Conservation (phyloP, 2,888 invertebrate genomes). For the Neria commutata region DNA sequence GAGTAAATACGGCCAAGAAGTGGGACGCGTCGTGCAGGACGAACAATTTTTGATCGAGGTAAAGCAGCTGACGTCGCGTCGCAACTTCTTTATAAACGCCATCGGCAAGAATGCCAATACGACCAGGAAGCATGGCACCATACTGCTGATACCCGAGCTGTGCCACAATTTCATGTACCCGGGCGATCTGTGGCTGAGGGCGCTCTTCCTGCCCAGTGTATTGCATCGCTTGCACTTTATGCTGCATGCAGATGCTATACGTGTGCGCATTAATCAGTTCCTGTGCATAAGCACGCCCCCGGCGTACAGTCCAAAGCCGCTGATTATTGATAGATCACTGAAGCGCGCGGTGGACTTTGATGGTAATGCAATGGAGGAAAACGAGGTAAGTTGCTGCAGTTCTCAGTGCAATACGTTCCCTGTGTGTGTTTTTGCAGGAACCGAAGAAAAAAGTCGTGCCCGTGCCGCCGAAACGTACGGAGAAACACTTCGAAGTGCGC, state of each 20-base stretch:
- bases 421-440: conserved; percentile 32
- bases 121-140: conserved; percentile 58
- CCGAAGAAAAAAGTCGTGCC: conserved; percentile 42
- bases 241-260: conserved; percentile 55
- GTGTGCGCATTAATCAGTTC: conserved; percentile 57
- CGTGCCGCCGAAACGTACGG: conserved; percentile 31
- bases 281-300: conserved; percentile 38
- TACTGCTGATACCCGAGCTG: conserved; percentile 86
- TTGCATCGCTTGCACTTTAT: conserved; percentile 70
- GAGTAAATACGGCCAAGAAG: conserved; percentile 71
- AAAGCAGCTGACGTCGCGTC: conserved; percentile 61
- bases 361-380: conserved; percentile 40
- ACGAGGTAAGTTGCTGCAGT: conserved; percentile 32
- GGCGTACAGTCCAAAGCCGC: conserved; percentile 45
- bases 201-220: conserved; percentile 81
- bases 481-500: not conserved
- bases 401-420: not conserved
- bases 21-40: conserved; percentile 62
- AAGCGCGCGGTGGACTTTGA: conserved; percentile 45
- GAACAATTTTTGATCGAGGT: conserved; percentile 84
- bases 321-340: conserved; percentile 51
- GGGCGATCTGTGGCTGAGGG: conserved; percentile 82
- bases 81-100: conserved; percentile 58
- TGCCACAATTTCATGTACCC: conserved; percentile 76
- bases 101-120: conserved; percentile 49